Conservation (phyloP, 2,888 invertebrate genomes). For the Prosapia bicincta region DNA sequence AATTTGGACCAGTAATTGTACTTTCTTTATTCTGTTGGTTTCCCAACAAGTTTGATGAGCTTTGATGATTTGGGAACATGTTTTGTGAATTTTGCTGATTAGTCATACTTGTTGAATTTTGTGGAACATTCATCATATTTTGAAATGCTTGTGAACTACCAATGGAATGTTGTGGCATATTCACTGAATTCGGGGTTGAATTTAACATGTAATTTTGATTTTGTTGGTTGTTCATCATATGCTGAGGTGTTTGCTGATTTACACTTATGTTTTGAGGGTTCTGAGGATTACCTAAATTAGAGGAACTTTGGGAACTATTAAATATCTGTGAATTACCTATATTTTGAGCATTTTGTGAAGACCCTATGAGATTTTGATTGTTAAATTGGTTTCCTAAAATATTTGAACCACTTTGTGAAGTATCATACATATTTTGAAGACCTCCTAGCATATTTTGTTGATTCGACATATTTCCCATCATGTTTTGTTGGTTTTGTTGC, state of each 20-base stretch:
- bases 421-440: constrained; percentile 6
- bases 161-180: not conserved
- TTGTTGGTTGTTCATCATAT: not conserved
- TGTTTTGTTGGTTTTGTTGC: constrained; percentile 10
- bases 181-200: not conserved
- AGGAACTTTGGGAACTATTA: constrained; percentile 12
- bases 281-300: not conserved
- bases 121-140: constrained; percentile 17
- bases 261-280: not conserved
- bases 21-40: not conserved
- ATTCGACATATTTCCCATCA: constrained; percentile 5
- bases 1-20: not conserved
- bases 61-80: not conserved
- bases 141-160: constrained; percentile 2
- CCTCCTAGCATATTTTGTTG: not conserved
- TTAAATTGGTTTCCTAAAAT: constrained; percentile 1
- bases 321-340: constrained; percentile 6
- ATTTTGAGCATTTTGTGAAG: constrained; percentile 10
- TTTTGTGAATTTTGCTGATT: not conserved
- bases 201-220: not conserved
- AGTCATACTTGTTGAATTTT: not conserved
- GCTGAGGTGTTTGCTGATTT: not conserved
- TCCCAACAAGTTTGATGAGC: not conserved
- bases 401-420: constrained; percentile 3
- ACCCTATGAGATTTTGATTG: constrained; percentile 14